These are phyloP conservation scores for Aporophyla lueneburgensis DNA, from an alignment of 2,888 invertebrate genomes.

Conservation along the genomic window DNA sequence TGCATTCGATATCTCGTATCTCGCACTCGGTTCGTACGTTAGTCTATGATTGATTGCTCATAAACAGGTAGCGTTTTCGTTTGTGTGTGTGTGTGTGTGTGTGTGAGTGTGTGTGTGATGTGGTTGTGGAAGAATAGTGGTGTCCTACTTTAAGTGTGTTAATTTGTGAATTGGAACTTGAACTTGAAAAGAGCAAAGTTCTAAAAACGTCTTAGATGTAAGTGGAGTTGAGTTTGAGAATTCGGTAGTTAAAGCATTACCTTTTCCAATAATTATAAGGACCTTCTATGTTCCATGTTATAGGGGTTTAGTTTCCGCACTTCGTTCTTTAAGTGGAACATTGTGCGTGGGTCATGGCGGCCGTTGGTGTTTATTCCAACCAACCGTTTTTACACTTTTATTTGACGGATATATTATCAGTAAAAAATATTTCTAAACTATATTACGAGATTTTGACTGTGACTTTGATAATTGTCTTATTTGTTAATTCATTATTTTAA, in stretches of 20 bases:
- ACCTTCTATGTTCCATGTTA: not conserved
- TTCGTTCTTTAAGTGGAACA: too few species aligned
- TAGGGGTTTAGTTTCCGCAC: too few species aligned
- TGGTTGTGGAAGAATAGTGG: not conserved
- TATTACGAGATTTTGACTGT: not conserved
- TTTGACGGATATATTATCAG: not conserved
- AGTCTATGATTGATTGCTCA: conserved; percentile 58
- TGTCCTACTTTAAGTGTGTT: not conserved
- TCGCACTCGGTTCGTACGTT: conserved; percentile 33
- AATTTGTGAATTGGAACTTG: not conserved
- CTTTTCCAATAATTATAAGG: not conserved
- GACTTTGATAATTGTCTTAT: not conserved
- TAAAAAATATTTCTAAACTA: not conserved
- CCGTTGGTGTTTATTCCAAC: too few species aligned
- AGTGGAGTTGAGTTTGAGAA: not conserved
- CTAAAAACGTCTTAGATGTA: not conserved
- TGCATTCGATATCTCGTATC: conserved; percentile 56
- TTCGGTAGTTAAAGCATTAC: not conserved
- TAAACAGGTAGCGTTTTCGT: conserved; percentile 40
- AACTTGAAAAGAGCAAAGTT: not conserved
- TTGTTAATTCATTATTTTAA: not conserved
- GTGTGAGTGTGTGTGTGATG: not conserved
- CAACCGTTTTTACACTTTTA: not conserved
- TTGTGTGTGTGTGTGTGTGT: too few species aligned
- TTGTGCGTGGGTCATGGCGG: too few species aligned